Evolutionary conservation across 2,113 vertebrate species (phyloP), one percentile per base, ranked within the genome.

Genomic region (Varanus komodoensis): DNA sequence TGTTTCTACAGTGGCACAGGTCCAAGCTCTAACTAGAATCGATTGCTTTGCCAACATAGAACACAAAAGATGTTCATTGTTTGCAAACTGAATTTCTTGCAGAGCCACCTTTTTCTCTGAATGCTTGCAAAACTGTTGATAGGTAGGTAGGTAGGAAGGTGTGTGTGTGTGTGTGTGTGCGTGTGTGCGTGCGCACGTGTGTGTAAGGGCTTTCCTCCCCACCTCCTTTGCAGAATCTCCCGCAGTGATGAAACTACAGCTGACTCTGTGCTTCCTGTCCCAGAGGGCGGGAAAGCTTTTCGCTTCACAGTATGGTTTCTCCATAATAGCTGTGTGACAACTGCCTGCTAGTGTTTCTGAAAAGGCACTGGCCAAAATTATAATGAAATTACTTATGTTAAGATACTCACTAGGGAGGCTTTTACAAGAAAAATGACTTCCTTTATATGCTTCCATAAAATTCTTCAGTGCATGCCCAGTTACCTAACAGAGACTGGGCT

Each of bases 51-150:
- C 97, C 97, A 97, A 94, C 17, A 2, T 91, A 94, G 89, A 96
- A 94, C 96, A 97, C 96, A 96, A 97, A 97, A 96, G 96, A 98
- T 97, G 95, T 96, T 98, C 96, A 95, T 97, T 98, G 97, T 97
- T 97, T 97, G 97, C 97, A 97, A 97, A 97, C 96, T 86, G 83
- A 86, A 82, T 92, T 94, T 90, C 89, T 78, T 64, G 74, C 86
- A 88, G 92, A 93, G 87, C 61, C 92, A 95, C 93, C 95, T 97
- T 96, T 74, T 96, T 95, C 93, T 15, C 61, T 52, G 38, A 84
- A 91, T 86, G 90, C 29, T 91, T 73, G 86, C 93, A 94, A 95
- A 96, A 95, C 0, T 21, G 92, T 91, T 92, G 95, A 97, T 93
- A 93, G 94, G 92, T 79, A n/a, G 68, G 61, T 34, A 52, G 15